Evolutionary conservation across 2,797 vertebrate genomes (phyloP).

Genomic region (Gymnopithys bicolor): DNA sequence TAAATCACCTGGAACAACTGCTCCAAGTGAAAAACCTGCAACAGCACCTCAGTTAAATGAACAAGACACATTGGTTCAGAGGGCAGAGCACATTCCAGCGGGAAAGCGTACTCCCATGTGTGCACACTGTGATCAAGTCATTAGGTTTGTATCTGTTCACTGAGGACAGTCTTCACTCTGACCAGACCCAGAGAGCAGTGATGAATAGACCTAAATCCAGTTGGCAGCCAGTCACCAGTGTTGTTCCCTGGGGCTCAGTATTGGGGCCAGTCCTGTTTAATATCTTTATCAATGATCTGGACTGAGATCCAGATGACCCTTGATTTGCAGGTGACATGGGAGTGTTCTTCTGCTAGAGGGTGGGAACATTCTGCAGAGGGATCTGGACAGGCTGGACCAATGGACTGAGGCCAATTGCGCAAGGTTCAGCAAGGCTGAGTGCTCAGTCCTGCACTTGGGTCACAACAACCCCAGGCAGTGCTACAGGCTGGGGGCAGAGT

Average conservation of each 20-base stretch:
- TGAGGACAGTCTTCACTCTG: not conserved
- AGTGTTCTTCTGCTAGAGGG: not conserved
- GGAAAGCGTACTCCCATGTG: constrained; percentile 96
- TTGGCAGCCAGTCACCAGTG: accelerated
- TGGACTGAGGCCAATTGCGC: not conserved
- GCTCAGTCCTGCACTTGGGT: not conserved
- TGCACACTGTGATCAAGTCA: constrained; percentile 89
- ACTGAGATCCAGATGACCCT: not conserved
- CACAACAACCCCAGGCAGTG: not conserved
- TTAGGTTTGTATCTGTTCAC: constrained; percentile 81
- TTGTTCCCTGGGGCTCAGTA: not conserved
- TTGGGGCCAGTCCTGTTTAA: not conserved
- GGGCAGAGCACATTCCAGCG: constrained; percentile 93
- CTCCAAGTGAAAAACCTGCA: constrained; percentile 30
- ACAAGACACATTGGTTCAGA: constrained; percentile 89
- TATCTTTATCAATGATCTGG: not conserved
- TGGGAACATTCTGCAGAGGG: not conserved
- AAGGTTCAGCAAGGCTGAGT: not conserved
- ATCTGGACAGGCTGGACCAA: not conserved
- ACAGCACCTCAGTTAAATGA: constrained; percentile 82
- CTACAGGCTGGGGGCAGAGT: not conserved
- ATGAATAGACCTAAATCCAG: not conserved
- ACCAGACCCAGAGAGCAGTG: too few species aligned
- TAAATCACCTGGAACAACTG: constrained; percentile 29
- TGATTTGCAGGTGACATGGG: not conserved